Percentiles rank a stretch among this genome's conserved stretches.
phyloP scores from a whole-genome alignment of 2,888 invertebrate species.

The Harpagoxenus sublaevis region DNA sequence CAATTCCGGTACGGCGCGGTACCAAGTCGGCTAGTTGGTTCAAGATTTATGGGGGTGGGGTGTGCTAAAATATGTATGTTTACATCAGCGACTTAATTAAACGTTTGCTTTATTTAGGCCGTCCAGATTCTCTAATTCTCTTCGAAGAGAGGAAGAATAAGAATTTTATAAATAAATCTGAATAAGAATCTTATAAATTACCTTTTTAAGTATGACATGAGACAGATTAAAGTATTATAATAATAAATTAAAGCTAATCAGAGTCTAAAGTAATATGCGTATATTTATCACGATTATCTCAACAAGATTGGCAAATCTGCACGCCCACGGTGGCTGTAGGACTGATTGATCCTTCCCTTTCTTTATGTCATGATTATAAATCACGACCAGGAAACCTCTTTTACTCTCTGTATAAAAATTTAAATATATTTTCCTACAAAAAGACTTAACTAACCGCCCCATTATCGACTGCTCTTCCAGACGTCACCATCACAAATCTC shows the following conservation, averaged over 20 bases:
- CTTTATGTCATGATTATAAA: not conserved
- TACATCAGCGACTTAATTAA: not conserved
- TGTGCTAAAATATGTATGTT: not conserved
- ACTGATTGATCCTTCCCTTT: not conserved
- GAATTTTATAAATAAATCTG: not conserved
- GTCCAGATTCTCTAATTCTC: not conserved
- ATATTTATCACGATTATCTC: not conserved
- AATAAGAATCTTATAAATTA: conserved; percentile 1
- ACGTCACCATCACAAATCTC: conserved; percentile 89
- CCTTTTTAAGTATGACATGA: not conserved
- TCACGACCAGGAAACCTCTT: not conserved
- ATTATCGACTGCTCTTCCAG: conserved; percentile 80
- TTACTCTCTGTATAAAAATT: conserved; percentile 1
- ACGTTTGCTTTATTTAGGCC: not conserved
- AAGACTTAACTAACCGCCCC: not conserved
- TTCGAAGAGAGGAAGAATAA: not conserved
- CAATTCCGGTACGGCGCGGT: conserved; percentile 46
- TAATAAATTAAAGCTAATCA: not conserved
- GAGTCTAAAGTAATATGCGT: not conserved
- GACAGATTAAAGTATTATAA: not conserved
- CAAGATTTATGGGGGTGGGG: not conserved
- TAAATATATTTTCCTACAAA: not conserved
- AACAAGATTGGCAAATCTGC: not conserved
- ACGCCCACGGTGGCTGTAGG: not conserved
- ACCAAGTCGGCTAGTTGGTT: conserved; percentile 24